These are phyloP conservation scores for Percopsis transmontana DNA, from an alignment of 2,113 vertebrate species.

Conservation along the genomic window DNA sequence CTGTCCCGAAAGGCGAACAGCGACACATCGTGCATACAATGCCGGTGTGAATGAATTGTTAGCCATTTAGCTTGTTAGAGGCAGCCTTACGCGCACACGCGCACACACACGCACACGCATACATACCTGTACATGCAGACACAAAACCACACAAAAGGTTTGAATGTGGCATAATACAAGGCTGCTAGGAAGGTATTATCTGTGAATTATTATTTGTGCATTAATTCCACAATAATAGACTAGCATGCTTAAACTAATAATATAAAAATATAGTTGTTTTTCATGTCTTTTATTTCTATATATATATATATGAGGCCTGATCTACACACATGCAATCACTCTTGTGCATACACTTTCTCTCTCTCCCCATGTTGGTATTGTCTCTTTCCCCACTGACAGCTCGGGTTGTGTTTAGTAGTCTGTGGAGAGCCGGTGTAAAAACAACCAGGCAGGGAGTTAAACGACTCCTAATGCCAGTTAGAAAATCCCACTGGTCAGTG, in stretches of 20 bases:
- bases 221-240: neutral
- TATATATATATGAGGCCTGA: neutral
- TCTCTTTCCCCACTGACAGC: conserved; percentile 36
- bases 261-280: too few relatives aligned
- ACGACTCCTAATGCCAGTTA: conserved; percentile 61
- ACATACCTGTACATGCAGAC: neutral
- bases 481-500: conserved; percentile 58
- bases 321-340: neutral
- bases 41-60: too few relatives aligned
- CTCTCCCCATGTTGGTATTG: neutral
- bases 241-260: neutral
- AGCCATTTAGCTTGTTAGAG: conserved; percentile 1
- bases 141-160: neutral
- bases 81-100: neutral
- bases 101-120: neutral
- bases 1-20: too few relatives aligned
- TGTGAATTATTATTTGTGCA: too few relatives aligned
- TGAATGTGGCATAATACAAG: too few relatives aligned
- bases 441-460: conserved; percentile 50
- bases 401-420: conserved; percentile 33
- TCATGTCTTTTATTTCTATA: too few relatives aligned
- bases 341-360: neutral
- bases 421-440: conserved; percentile 45
- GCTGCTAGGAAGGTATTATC: too few relatives aligned
- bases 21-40: too few relatives aligned